phyloP scores from a whole-genome alignment of 2,888 invertebrate species.

The Ptilodon capucinus region DNA sequence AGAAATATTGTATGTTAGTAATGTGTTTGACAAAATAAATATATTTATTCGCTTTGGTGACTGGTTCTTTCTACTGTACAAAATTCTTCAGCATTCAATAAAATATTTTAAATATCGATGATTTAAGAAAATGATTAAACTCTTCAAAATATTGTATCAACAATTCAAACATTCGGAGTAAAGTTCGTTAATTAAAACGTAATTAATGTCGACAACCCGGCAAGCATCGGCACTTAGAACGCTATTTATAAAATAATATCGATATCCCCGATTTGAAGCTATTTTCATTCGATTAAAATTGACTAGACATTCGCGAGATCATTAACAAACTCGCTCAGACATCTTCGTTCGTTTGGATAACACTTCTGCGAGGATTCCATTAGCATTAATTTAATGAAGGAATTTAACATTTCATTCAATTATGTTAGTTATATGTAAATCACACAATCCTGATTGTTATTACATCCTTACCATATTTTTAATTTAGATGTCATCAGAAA shows the following conservation, averaged over 20 bases:
- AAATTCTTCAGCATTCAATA: no score
- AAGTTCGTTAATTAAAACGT: neutral
- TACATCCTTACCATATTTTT: no score
- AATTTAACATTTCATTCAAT: neutral
- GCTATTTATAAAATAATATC: constrained; percentile 51
- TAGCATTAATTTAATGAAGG: neutral
- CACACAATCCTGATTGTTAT: no score
- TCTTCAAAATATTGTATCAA: neutral
- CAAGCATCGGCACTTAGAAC: neutral
- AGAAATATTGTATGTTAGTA: neutral
- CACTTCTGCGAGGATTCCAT: neutral
- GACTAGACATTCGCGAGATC: constrained; percentile 40
- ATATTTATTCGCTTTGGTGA: no score
- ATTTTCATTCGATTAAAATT: constrained; percentile 52
- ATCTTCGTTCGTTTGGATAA: neutral
- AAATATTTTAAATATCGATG: no score
- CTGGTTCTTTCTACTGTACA: no score
- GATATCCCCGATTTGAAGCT: constrained; percentile 50
- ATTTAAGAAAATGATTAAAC: neutral
- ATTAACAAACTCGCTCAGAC: constrained; percentile 36
- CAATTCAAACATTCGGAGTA: neutral
- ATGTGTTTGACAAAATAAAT: no score
- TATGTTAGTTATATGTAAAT: neutral
- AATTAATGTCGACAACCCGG: neutral
- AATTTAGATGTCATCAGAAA: no score